Percentiles rank a stretch among this genome's conserved stretches.
These are phyloP conservation scores for Scophthalmus maximus DNA, from an alignment of 2,113 vertebrate genomes.

Conservation along the genomic window DNA sequence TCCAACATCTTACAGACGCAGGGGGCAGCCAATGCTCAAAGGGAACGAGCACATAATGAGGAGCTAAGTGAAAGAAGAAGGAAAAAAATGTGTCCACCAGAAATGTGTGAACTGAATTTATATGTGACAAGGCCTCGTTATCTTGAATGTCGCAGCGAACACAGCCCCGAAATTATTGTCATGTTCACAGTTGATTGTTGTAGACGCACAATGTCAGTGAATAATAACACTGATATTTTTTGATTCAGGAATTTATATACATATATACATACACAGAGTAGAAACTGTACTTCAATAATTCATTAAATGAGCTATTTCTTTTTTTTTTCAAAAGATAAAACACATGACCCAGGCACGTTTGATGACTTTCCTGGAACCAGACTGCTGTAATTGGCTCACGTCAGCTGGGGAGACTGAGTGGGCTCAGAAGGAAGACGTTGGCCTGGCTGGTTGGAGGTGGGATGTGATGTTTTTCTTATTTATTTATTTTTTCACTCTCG, in stretches of 20 bases:
- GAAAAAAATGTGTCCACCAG: slow-evolving; percentile 21
- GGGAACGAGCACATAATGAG: slow-evolving; percentile 43
- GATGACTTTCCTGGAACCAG: slow-evolving; percentile 30
- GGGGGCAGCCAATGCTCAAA: neutral
- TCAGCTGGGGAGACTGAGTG: slow-evolving; percentile 37
- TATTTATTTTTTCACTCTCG: slow-evolving; percentile 11
- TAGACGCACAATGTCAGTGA: neutral
- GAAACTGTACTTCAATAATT: slow-evolving; percentile 5
- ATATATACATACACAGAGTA: no score
- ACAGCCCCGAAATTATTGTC: slow-evolving; percentile 14
- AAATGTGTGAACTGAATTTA: slow-evolving; percentile 21
- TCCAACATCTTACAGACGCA: slow-evolving; percentile 26
- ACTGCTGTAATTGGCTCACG: slow-evolving; percentile 43
- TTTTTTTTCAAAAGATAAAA: no score
- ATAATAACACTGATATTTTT: no score
- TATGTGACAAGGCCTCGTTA: slow-evolving; percentile 4
- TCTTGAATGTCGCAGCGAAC: slow-evolving; percentile 23
- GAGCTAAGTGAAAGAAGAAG: slow-evolving; percentile 25
- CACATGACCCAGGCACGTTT: slow-evolving; percentile 1
- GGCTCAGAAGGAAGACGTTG: slow-evolving; percentile 38
- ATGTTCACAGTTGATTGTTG: slow-evolving; percentile 28
- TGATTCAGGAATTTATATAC: no score
- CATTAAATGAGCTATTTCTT: slow-evolving; percentile 30
- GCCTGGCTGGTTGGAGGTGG: slow-evolving; percentile 44
- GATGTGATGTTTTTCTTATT: slow-evolving; percentile 33